Evolutionary conservation across 1,140 invertebrate genomes (phyloP), one percentile per base, ranked within the genome.

Genomic region (Drosophila parabipectinata): DNA sequence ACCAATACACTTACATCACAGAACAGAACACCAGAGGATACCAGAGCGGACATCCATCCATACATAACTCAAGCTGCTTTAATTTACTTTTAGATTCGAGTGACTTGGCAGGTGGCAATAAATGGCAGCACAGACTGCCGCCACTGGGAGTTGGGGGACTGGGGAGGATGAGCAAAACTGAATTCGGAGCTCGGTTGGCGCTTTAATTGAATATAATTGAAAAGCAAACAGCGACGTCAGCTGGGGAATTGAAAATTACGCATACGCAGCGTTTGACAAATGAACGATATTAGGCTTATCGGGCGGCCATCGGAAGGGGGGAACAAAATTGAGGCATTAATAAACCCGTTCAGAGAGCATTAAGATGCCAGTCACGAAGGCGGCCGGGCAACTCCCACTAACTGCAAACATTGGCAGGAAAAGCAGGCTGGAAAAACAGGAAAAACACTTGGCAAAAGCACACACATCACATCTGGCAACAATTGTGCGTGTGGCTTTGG

Each of bases 141-240:
- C 41, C 10, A 28, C 7, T 18, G 26, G 12, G 47, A 15, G 28
- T 12, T 37, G 26, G 14, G 6, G 5, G 26, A 28, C 5, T 28
- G 26, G 6, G 26, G 26, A 1, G 26, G 7, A 32, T 45, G 15
- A 30, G 47, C 24, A 4, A 53, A 69, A 85, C 75, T 87, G 77
- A 87, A 80, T 85, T 74, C 69, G 28, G 32, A 69, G 71, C 74
- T 78, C 52, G 48, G 55, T 73, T 52, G 44, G 44, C 57, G 69
- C 69, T 57, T 81, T 82, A 87, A 78, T 81, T 87, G 75, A 88
- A 85, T 78, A 78, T 82, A 78, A 85, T 82, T 76, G 73, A 34
- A 47, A 52, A 53, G 30, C 48, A 71, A 41, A 14, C 45, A 41
- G 47, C 47, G 18, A 10, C 30, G 50, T 41, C 32, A 57, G 61